Conservation (phyloP, 2,113 vertebrate species). For the Cochlearius cochlearius region DNA sequence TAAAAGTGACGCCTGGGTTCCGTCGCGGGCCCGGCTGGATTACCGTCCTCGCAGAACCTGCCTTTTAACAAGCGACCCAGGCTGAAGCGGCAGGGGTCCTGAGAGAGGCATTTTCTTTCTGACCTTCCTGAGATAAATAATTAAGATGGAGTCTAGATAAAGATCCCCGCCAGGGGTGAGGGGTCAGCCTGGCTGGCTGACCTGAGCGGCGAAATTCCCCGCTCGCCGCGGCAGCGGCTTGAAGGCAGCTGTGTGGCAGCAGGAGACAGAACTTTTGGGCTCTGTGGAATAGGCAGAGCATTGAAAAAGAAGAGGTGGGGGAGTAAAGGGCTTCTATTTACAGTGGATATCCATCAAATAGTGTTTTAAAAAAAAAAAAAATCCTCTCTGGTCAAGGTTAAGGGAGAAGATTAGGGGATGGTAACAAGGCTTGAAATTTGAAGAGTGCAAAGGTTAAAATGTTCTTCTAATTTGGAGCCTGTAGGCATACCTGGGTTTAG, state of each 20-base stretch:
- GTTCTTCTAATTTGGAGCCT: neutral
- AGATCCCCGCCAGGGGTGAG: slow-evolving; percentile 63
- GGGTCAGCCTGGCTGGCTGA: slow-evolving; percentile 37
- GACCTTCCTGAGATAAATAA: slow-evolving; percentile 68
- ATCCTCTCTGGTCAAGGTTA: neutral
- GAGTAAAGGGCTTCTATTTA: neutral
- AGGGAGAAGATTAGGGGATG: neutral
- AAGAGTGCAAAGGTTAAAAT: neutral
- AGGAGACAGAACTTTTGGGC: neutral
- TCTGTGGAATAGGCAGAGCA: neutral
- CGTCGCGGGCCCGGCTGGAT: too few species aligned
- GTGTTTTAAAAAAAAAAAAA: neutral
- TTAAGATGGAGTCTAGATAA: slow-evolving; percentile 62
- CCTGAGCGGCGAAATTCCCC: neutral
- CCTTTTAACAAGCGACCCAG: neutral
- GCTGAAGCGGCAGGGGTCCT: slow-evolving; percentile 32
- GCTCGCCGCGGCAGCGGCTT: neutral
- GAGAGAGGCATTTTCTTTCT: slow-evolving; percentile 49
- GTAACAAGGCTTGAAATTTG: neutral
- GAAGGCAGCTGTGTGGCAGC: slow-evolving; percentile 24
- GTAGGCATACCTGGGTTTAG: neutral
- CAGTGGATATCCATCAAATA: neutral
- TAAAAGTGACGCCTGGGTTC: neutral
- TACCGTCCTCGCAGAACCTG: slow-evolving; percentile 7
- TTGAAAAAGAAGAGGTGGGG: neutral